Conservation (phyloP, 2,888 invertebrate species). For the Merodon equestris region DNA sequence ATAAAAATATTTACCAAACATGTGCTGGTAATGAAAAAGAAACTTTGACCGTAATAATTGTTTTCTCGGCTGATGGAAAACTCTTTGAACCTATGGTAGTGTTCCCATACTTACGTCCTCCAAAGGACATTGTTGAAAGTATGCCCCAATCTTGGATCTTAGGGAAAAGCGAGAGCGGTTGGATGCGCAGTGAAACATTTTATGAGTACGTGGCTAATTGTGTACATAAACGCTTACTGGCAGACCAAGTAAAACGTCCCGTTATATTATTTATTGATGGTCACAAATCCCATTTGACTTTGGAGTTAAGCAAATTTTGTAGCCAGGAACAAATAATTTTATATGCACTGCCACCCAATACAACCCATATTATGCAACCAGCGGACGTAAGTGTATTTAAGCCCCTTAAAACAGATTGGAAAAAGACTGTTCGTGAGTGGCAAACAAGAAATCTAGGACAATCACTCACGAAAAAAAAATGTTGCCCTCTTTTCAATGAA, state of each 20-base stretch:
- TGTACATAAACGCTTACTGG: slow-evolving; percentile 18
- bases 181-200: slow-evolving; percentile 32
- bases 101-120: slow-evolving; percentile 44
- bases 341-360: slow-evolving; percentile 35
- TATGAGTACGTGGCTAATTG: slow-evolving; percentile 34
- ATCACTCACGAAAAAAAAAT: slow-evolving; percentile 26
- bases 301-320: slow-evolving; percentile 44
- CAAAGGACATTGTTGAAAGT: slow-evolving; percentile 30
- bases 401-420: slow-evolving; percentile 34
- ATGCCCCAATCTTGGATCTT: slow-evolving; percentile 34
- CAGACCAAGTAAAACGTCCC: slow-evolving; percentile 17
- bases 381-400: slow-evolving; percentile 41
- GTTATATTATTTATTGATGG: slow-evolving; percentile 46
- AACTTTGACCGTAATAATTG: slow-evolving; percentile 39
- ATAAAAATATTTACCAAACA: slow-evolving; percentile 47
- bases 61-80: slow-evolving; percentile 43
- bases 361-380: slow-evolving; percentile 42
- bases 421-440: slow-evolving; percentile 40
- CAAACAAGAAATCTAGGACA: slow-evolving; percentile 21
- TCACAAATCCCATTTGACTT: slow-evolving; percentile 30
- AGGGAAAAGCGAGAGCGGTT: slow-evolving; percentile 21
- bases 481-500: slow-evolving; percentile 26
- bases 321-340: slow-evolving; percentile 17
- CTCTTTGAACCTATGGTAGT: slow-evolving; percentile 43
- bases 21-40: slow-evolving; percentile 40